Base-by-base conservation (phyloP, 2,797 vertebrate genomes). In the Pseudomugil gertrudae region DNA sequence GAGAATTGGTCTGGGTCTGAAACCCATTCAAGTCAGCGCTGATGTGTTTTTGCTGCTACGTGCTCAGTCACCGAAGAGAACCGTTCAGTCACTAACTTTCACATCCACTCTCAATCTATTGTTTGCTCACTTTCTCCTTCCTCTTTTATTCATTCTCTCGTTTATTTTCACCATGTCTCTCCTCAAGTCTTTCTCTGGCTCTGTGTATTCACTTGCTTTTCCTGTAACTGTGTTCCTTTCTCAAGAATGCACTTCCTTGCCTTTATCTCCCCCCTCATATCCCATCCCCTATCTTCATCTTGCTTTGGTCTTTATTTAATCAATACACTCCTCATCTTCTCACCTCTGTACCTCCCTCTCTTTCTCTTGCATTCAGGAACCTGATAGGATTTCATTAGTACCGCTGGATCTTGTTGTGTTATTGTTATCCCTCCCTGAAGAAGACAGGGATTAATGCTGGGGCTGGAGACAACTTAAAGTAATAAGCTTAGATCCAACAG, bases 371-470 rank as follows among this genome's bases (percentile, higher is more conserved):
- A 88, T 90, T 89, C 88, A 69, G 84, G 85, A 85, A 90, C 85
- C 88, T 87, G 87, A 87, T 90, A 90, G 87, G 89, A 90, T 91
- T 91, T 91, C 89, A 92, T 91, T 91, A 91, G 90, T 86, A 88
- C 87, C 85, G 85, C 84, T 85, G 90, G 88, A 90, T 91, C 89
- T 85, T 86, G 85, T 91, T 91, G 87, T 89, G 89, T 91, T 92
- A 91, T 91, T 91, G 87, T 92, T 91, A 92, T 91, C 89, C 90
- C 85, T 91, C 88, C 87, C 89, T 57, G 87, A 87, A 91, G 90
- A 88, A 90, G 87, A 84, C 78, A 60, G 72, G 89, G 89, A 91
- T 92, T 92, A 92, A 83, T 51, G 62, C 66, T 65, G 64, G 81
- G 78, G 80, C 88, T 89, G 79, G 87, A 89, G 86, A 92, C 88